A percentile compares a stretch with the other conserved stretches of the same genome.
These are phyloP conservation scores for Dromiciops gliroides DNA, from an alignment of 2,113 vertebrate genomes.

Conservation along the genomic window DNA sequence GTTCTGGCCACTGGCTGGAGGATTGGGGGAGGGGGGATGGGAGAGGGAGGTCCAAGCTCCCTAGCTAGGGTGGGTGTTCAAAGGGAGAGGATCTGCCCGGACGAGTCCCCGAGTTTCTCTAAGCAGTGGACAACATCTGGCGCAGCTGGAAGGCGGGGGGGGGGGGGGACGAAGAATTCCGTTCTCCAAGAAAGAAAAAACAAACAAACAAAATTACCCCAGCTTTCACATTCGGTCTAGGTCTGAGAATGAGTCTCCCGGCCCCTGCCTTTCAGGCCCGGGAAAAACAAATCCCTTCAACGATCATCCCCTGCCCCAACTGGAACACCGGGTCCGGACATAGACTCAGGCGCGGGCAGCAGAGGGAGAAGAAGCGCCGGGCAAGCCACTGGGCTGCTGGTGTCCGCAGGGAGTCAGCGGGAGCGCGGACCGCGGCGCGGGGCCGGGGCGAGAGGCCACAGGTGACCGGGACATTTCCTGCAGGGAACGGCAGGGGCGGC, in stretches of 20 bases:
- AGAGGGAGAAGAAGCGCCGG: constrained; percentile 21
- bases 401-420: not conserved
- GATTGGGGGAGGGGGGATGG: constrained; percentile 31
- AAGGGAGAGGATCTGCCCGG: constrained; percentile 65
- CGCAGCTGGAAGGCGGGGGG: constrained; percentile 70
- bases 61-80: constrained; percentile 74
- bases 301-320: not conserved
- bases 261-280: constrained; percentile 52
- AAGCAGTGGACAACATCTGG: not conserved
- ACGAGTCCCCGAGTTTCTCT: constrained; percentile 63
- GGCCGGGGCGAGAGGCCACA: not conserved
- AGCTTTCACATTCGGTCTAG: constrained; percentile 4
- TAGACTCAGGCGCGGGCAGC: not conserved
- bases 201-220: constrained; percentile 41
- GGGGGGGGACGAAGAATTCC: constrained; percentile 71
- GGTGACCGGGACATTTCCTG: not conserved
- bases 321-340: not conserved
- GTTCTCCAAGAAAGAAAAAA: constrained; percentile 29
- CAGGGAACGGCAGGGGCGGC: not conserved
- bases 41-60: constrained; percentile 66
- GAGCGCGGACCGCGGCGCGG: constrained; percentile 33
- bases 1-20: not conserved
- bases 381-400: not conserved
- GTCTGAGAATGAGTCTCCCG: not conserved
- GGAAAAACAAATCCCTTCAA: not conserved